These are phyloP conservation scores for Apogon hyalosoma DNA, from an alignment of 2,797 vertebrate genomes.

Conservation along the genomic window DNA sequence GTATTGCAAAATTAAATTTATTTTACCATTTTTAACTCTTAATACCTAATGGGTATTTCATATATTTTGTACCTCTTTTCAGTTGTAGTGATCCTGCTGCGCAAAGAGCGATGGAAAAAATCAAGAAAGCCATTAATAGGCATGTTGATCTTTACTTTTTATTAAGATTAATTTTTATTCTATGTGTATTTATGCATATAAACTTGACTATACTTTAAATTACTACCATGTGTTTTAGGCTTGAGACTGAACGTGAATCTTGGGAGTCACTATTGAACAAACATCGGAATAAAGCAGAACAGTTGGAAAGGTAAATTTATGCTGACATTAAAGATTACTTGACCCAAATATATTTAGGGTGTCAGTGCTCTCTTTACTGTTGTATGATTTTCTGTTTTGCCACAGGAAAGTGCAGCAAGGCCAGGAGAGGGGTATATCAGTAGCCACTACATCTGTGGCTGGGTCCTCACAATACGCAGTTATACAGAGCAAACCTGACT, in stretches of 20 bases:
- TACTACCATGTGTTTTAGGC: conserved; percentile 62
- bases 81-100: conserved; percentile 62
- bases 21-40: not conserved
- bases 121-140: conserved; percentile 76
- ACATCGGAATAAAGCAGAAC: conserved; percentile 78
- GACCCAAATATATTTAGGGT: not conserved
- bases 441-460: conserved; percentile 68
- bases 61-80: conserved; percentile 23
- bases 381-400: conserved; percentile 11
- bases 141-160: conserved; percentile 28
- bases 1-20: conserved; percentile 55
- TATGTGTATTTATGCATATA: not conserved
- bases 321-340: not conserved
- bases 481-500: conserved; percentile 83
- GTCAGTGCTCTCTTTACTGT: not conserved
- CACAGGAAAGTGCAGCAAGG: conserved; percentile 78
- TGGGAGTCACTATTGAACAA: conserved; percentile 83
- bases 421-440: conserved; percentile 55
- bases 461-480: conserved; percentile 80
- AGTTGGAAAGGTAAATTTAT: conserved; percentile 75
- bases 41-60: not conserved
- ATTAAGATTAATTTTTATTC: not conserved
- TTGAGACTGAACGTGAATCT: conserved; percentile 80
- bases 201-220: not conserved
- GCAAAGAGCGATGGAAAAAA: conserved; percentile 62